phyloP scores from a whole-genome alignment of 2,888 invertebrate species.

The Drosophila borborema region DNA sequence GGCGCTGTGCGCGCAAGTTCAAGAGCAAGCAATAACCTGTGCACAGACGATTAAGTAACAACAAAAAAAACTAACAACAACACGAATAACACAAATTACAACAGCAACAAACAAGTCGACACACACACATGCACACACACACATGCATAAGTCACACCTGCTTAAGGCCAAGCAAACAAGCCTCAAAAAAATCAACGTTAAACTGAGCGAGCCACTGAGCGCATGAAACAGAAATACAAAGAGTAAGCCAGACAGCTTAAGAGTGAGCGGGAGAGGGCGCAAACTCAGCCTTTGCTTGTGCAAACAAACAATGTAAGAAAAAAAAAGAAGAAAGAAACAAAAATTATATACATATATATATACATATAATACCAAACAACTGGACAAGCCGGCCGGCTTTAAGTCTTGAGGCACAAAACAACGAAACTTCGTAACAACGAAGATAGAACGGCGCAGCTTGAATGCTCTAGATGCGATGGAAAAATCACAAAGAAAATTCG shows the following conservation, averaged over 20 bases:
- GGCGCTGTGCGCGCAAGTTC: conserved; percentile 76
- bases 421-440: conserved; percentile 11
- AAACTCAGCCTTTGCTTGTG: conserved; percentile 49
- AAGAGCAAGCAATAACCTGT: conserved; percentile 79
- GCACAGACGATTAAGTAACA: conserved; percentile 70
- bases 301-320: conserved; percentile 58
- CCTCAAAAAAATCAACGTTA: conserved; percentile 21
- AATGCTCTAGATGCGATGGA: conserved; percentile 28
- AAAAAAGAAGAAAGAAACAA: conserved; percentile 47
- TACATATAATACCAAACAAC: conserved; percentile 49
- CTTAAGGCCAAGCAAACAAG: conserved; percentile 63
- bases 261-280: background rate
- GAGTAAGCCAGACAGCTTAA: background rate
- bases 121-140: conserved; percentile 8
- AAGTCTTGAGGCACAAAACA: conserved; percentile 27
- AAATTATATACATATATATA: background rate
- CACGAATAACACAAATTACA: conserved; percentile 24
- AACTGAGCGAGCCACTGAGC: conserved; percentile 15
- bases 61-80: conserved; percentile 37
- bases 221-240: background rate
- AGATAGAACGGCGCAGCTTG: conserved; percentile 3
- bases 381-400: conserved; percentile 77
- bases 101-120: conserved; percentile 60
- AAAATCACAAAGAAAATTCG: background rate
- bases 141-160: conserved; percentile 76